phyloP scores from a whole-genome alignment of 2,113 vertebrate genomes.

The Pandion haliaetus region DNA sequence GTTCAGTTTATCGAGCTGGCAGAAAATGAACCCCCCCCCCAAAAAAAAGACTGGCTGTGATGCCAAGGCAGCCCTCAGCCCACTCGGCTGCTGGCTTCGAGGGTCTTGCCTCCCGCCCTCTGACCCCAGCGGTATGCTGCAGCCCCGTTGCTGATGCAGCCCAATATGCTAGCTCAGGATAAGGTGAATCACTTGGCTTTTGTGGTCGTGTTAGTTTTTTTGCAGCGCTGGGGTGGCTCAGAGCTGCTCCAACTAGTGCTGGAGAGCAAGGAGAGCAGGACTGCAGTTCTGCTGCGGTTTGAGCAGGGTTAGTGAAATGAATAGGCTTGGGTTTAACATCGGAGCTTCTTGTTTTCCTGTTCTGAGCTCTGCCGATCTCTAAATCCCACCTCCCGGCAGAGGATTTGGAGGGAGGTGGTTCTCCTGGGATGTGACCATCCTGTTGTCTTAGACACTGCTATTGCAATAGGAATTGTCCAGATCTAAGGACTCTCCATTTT shows the following conservation, averaged over 20 bases:
- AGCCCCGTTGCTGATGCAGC: background rate
- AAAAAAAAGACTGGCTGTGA: background rate
- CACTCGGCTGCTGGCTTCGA: background rate
- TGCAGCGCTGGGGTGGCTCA: background rate
- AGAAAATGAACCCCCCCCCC: background rate
- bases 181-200: background rate
- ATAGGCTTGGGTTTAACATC: rapidly evolving
- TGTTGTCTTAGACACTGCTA: background rate
- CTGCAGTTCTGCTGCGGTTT: background rate
- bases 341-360: background rate
- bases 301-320: background rate
- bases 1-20: background rate
- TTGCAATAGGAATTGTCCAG: background rate
- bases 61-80: background rate
- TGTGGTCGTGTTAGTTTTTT: background rate
- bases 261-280: background rate
- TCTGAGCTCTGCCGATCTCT: background rate
- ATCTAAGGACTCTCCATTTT: background rate
- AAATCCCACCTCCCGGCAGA: background rate
- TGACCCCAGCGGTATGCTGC: rapidly evolving
- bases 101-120: background rate
- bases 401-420: background rate
- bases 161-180: background rate
- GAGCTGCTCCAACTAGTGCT: background rate
- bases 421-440: background rate